Conservation (phyloP, 2,888 invertebrate species). For the Anoncus sp. region DNA sequence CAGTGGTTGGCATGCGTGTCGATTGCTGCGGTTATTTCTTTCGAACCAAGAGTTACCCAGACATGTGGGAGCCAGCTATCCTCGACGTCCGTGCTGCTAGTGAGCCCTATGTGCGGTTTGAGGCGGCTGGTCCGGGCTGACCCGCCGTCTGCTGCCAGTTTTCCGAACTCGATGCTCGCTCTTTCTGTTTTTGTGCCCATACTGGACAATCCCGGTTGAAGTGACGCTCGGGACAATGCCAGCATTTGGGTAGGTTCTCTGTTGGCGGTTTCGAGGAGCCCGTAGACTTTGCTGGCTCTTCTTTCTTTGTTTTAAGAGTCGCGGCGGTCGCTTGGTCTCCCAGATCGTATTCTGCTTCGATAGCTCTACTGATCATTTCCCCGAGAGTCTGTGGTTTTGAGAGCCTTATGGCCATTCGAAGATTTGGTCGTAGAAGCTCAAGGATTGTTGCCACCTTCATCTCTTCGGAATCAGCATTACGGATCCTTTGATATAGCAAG, state of each 20-base stretch:
- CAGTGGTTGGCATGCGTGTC: background rate
- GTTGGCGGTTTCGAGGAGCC: background rate
- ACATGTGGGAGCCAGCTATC: constrained; percentile 1
- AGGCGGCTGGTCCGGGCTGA: background rate
- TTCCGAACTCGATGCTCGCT: background rate
- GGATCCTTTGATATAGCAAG: background rate
- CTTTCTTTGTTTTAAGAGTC: background rate
- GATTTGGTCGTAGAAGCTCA: constrained; percentile 10
- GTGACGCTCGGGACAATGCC: background rate
- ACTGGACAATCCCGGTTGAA: background rate
- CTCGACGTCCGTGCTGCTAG: background rate
- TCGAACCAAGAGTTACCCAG: background rate
- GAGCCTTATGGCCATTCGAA: no score
- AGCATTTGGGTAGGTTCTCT: background rate
- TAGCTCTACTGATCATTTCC: background rate
- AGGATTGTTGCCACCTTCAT: background rate
- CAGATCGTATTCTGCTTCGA: constrained; percentile 8
- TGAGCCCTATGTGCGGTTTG: constrained; percentile 10
- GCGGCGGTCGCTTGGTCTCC: background rate
- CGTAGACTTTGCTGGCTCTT: background rate
- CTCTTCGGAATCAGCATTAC: background rate
- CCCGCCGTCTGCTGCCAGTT: background rate
- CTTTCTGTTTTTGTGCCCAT: background rate
- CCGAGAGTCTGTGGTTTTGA: background rate
- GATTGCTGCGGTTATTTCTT: constrained; percentile 14